A percentile compares a stretch with the other conserved stretches of the same genome.
phyloP scores from a whole-genome alignment of 2,113 vertebrate species.

The Machaerirhynchus nigripectus region DNA sequence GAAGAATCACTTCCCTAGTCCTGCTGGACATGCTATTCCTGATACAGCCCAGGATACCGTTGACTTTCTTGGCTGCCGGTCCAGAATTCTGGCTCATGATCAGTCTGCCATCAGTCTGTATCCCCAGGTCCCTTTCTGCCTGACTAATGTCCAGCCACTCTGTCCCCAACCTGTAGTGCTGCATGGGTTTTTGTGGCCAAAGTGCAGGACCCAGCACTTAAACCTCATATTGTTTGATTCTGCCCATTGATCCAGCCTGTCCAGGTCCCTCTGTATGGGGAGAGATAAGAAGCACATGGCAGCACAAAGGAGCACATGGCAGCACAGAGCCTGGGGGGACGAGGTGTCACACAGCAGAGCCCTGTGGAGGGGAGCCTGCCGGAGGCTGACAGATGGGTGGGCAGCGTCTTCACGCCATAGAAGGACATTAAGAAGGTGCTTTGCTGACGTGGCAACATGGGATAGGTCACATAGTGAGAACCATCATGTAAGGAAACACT shows the following conservation, averaged over 20 bases:
- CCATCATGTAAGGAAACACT: too few species aligned
- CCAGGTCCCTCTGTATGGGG: background rate
- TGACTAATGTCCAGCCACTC: background rate
- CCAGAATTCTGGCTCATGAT: background rate
- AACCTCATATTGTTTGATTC: background rate
- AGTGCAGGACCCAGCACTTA: background rate
- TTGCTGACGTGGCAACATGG: too few species aligned
- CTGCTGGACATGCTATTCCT: background rate
- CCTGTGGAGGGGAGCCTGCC: too few species aligned
- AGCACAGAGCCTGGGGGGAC: too few species aligned
- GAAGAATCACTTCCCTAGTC: background rate
- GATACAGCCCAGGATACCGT: background rate
- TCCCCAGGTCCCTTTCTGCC: background rate
- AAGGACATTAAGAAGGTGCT: too few species aligned
- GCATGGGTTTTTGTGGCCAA: background rate
- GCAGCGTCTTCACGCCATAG: too few species aligned
- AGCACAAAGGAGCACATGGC: too few species aligned
- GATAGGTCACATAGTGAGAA: too few species aligned
- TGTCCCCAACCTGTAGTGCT: background rate
- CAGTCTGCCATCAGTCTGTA: background rate
- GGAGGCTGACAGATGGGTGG: too few species aligned
- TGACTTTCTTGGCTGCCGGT: background rate
- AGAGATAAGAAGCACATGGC: too few species aligned
- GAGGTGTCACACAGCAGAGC: too few species aligned
- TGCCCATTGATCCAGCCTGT: background rate